Base-by-base conservation (phyloP, 1,140 invertebrate species). In the Trinorchestia longiramus region DNA sequence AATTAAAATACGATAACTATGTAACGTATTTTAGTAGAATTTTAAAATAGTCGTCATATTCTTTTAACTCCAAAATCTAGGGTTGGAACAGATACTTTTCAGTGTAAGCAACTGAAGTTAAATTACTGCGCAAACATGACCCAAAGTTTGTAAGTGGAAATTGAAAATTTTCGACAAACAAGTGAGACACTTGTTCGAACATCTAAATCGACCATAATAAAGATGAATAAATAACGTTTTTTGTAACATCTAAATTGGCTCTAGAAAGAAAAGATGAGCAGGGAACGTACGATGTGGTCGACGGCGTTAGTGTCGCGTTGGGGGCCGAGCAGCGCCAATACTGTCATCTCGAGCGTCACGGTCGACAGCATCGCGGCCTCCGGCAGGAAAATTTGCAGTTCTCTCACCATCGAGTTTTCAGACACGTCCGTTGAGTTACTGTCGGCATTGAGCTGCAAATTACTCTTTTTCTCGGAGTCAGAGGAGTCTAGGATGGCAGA, bases 311-410 rank as follows among this genome's bases (percentile, higher is more conserved):
- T 94, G 95, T 62, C 95, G 57, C 62, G 90, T 87, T 95, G 95
- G 42, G 94, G 94, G 77, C 90, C 95, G n/a, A 57, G 90, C 95
- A 95, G 95, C 87, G 95, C 90, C 95, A 95, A 47, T 87, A 95
- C 62, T 3, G 53, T 91, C 62, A 95, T 62, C 95, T 95, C 53
- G n/a, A 95, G 95, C 41, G 90, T 57, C 4, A 94, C 92, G 8
- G 92, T 43, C 43, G 92, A 45, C 92, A 94, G 43, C 92, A 94
- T 94, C 43, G 92, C 8, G 6, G 92, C 92, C 44, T 43, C 92
- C 1, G 92, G 19, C 92, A 94, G 11, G 17, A 47, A 45, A 42
- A 94, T 40, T 43, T 94, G 43, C 43, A 94, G 92, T 43, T 94
- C 92, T 40, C 92, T 42, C 43, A 94, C 92, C 92, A 94, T 94